These are phyloP conservation scores for Crocuta crocuta DNA, from an alignment of 2,113 vertebrate genomes.

Conservation along the genomic window DNA sequence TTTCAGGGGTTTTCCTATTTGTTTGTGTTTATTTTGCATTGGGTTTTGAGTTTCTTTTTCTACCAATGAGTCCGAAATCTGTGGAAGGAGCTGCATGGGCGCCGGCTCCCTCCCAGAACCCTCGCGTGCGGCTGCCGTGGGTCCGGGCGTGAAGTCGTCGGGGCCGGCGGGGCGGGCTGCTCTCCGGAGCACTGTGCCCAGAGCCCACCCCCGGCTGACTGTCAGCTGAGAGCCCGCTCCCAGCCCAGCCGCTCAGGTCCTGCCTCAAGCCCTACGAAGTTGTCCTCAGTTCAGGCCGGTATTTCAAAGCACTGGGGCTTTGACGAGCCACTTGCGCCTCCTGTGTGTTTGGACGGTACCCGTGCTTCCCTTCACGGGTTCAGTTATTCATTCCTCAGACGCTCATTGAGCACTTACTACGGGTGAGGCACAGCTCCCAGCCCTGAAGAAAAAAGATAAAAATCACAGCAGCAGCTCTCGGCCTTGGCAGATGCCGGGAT, in stretches of 20 bases:
- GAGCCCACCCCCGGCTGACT: neutral
- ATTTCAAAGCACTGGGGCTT: neutral
- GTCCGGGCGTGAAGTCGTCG: neutral
- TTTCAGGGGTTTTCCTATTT: rapidly evolving
- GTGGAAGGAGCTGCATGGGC: neutral
- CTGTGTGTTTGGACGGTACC: neutral
- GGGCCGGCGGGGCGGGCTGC: neutral
- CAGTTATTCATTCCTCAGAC: neutral
- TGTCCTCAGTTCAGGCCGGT: neutral
- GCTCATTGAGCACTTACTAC: neutral
- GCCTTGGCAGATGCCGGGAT: neutral
- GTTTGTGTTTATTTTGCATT: neutral
- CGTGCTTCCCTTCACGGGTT: too few relatives aligned
- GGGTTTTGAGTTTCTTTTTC: neutral
- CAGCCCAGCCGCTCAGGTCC: rapidly evolving
- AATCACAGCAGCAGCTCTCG: neutral
- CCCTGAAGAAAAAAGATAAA: neutral
- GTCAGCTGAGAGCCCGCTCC: neutral
- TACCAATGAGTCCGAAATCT: neutral
- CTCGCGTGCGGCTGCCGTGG: neutral
- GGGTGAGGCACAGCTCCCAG: neutral
- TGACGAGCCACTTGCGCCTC: neutral
- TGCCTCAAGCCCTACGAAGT: too few relatives aligned
- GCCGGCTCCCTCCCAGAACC: neutral
- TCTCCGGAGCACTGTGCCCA: neutral